These are phyloP conservation scores for Tenebrio molitor DNA, from an alignment of 1,140 invertebrate genomes.

Conservation along the genomic window DNA sequence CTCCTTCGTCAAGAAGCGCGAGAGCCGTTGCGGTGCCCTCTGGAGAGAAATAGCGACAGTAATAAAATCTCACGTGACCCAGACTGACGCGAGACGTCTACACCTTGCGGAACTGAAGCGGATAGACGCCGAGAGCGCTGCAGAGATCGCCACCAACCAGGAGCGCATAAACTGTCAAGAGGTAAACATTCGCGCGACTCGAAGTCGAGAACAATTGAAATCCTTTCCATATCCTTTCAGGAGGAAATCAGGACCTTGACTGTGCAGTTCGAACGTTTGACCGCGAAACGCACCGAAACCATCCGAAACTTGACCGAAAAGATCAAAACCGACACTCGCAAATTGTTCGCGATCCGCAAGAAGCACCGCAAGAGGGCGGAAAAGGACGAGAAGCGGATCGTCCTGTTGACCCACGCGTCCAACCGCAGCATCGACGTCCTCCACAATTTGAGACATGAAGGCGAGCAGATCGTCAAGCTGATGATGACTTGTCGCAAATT, in stretches of 20 bases:
- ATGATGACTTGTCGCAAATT: conserved; percentile 58
- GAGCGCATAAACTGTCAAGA: conserved; percentile 55
- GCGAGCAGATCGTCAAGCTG: conserved; percentile 56
- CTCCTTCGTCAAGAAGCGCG: conserved; percentile 51
- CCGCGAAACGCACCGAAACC: conserved; percentile 28
- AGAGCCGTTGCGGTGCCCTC: conserved; percentile 52
- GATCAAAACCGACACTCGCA: conserved; percentile 27
- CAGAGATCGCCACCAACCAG: conserved; percentile 58
- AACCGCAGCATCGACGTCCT: conserved; percentile 54
- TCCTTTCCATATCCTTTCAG: conserved; percentile 45
- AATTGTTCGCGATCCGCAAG: conserved; percentile 46
- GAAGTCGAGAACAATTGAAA: too few relatives aligned
- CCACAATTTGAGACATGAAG: conserved; percentile 49
- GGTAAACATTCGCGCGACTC: conserved; percentile 48
- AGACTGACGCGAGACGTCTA: conserved; percentile 58
- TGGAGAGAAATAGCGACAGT: conserved; percentile 59
- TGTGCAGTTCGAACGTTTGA: conserved; percentile 23
- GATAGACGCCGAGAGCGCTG: conserved; percentile 59
- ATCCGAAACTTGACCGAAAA: conserved; percentile 43
- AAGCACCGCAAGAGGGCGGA: conserved; percentile 49
- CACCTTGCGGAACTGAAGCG: conserved; percentile 61
- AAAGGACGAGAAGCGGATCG: conserved; percentile 59
- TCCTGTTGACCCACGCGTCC: conserved; percentile 51
- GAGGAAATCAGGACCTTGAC: conserved; percentile 51
- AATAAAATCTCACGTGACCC: conserved; percentile 55